Evolutionary conservation across 2,113 vertebrate species (phyloP).

Genomic region (Cebidichthys violaceus): DNA sequence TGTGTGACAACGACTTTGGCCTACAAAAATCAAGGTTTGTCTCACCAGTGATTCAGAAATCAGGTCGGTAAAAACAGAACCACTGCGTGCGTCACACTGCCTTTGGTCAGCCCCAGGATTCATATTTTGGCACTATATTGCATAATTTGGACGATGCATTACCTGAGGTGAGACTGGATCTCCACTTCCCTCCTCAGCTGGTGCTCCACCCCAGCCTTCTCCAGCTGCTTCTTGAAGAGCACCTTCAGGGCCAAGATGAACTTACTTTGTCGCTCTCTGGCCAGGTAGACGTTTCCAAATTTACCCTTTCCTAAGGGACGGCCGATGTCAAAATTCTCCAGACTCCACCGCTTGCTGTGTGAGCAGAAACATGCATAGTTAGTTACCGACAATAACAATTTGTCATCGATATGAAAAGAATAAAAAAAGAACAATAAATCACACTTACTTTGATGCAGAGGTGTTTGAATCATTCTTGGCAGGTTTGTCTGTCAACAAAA

Average conservation of each 20-base stretch:
- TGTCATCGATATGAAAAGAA: not conserved
- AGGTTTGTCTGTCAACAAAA: conserved; percentile 58
- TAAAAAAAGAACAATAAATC: not conserved
- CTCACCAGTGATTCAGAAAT: not conserved
- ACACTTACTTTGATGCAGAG: conserved; percentile 52
- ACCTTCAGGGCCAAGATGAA: conserved; percentile 98
- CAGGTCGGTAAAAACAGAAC: fast-evolving
- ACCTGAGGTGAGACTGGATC: conserved; percentile 98
- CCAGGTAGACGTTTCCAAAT: conserved; percentile 98
- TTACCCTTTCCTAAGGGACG: conserved; percentile 96
- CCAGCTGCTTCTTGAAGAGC: conserved; percentile 94
- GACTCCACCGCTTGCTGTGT: conserved; percentile 89
- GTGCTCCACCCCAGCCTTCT: conserved; percentile 95
- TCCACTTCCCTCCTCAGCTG: conserved; percentile 95
- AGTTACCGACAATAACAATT: not conserved
- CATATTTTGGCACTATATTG: not conserved
- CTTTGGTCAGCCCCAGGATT: not conserved
- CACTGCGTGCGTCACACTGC: not conserved
- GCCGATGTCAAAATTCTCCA: conserved; percentile 97
- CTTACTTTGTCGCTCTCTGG: conserved; percentile 92
- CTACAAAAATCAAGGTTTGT: not conserved
- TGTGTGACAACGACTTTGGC: not conserved
- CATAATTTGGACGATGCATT: not conserved
- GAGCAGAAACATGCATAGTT: not conserved
- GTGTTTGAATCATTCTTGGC: conserved; percentile 20